Conservation (phyloP, 2,113 vertebrate genomes). For the Peromyscus maniculatus region DNA sequence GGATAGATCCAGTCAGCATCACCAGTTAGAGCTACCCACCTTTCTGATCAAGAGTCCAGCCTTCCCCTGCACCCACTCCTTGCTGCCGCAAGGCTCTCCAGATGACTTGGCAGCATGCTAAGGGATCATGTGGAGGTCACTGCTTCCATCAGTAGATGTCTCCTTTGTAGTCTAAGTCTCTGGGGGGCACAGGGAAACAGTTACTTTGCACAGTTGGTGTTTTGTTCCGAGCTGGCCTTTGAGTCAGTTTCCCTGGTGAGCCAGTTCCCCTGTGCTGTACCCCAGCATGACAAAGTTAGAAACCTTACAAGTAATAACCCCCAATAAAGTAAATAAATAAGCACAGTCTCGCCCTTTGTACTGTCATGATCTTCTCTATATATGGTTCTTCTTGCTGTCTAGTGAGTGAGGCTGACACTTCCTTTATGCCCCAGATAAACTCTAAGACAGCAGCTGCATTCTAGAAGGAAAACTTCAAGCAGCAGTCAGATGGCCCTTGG, state of each 20-base stretch:
- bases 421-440: slow-evolving; percentile 17
- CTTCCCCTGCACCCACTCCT: not conserved
- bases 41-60: not conserved
- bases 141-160: slow-evolving; percentile 20
- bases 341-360: not conserved
- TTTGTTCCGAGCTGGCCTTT: slow-evolving; percentile 50
- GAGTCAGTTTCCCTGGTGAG: slow-evolving; percentile 43
- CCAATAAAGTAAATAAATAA: not conserved
- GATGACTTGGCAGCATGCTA: not conserved
- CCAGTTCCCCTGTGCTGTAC: slow-evolving; percentile 1
- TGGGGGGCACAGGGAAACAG: not conserved
- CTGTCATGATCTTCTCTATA: not conserved
- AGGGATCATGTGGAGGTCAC: not conserved
- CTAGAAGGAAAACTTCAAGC: slow-evolving; percentile 45
- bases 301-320: slow-evolving; percentile 16
- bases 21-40: not conserved
- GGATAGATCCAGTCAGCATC: not conserved
- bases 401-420: not conserved
- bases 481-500: slow-evolving; percentile 41
- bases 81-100: not conserved
- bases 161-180: slow-evolving; percentile 20
- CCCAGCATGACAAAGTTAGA: slow-evolving; percentile 31
- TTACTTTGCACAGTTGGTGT: slow-evolving; percentile 32
- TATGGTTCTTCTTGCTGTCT: not conserved
- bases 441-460: slow-evolving; percentile 43